Evolutionary conservation across 1,140 invertebrate species (phyloP).

Genomic region (Calliopsis andreniformis): DNA sequence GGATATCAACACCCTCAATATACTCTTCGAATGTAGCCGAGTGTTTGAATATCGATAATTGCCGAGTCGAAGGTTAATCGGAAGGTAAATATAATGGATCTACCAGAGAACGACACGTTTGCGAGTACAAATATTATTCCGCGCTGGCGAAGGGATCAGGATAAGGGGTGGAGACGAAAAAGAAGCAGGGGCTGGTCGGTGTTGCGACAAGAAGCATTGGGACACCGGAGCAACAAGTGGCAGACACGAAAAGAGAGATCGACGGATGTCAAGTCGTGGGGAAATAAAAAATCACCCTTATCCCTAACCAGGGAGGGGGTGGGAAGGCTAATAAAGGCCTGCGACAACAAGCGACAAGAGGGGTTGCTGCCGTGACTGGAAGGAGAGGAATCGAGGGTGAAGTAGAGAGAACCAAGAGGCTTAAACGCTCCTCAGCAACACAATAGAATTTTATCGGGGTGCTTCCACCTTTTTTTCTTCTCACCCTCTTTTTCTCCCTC

Average conservation of each 20-base stretch:
- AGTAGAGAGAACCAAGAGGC: conserved; percentile 61
- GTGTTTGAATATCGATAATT: too few relatives aligned
- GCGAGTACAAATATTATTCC: too few relatives aligned
- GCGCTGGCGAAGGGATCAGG: conserved; percentile 1
- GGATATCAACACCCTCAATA: too few relatives aligned
- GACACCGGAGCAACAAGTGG: conserved; percentile 68
- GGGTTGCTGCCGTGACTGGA: conserved; percentile 45
- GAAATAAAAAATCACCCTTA: conserved; percentile 73
- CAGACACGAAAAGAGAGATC: conserved; percentile 61
- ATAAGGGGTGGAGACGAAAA: conserved; percentile 35
- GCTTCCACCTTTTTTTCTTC: conserved; percentile 42
- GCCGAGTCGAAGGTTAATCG: too few relatives aligned
- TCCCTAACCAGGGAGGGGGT: conserved; percentile 48
- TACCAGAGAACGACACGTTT: too few relatives aligned
- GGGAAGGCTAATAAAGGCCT: conserved; percentile 67
- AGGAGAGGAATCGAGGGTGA: conserved; percentile 45
- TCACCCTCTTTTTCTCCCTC: conserved; percentile 8
- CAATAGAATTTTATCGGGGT: conserved; percentile 66
- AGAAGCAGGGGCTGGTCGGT: conserved; percentile 36
- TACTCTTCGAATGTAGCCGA: too few relatives aligned
- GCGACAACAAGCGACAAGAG: conserved; percentile 68
- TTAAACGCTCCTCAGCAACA: conserved; percentile 63
- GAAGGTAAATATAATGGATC: too few relatives aligned
- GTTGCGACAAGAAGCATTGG: conserved; percentile 55
- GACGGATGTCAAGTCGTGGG: conserved; percentile 72